Conservation (phyloP, 1,140 invertebrate species). For the Heliconius hewitsoni region DNA sequence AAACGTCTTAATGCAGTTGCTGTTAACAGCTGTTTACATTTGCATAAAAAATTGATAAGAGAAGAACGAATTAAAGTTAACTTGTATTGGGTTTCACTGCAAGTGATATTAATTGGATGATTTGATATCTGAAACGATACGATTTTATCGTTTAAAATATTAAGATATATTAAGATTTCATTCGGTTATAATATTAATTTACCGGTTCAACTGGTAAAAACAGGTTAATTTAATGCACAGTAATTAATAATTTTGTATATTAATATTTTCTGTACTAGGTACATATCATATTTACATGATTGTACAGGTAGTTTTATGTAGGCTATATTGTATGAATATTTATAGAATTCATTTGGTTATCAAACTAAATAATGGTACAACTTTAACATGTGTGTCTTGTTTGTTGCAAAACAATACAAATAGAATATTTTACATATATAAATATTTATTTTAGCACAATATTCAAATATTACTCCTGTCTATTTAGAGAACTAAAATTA, state of each 20-base stretch:
- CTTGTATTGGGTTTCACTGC: slow-evolving; percentile 19
- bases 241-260: background rate
- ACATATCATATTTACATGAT: no score
- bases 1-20: slow-evolving; percentile 62
- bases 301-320: no score
- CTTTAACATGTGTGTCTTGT: no score
- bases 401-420: no score
- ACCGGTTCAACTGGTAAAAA: background rate
- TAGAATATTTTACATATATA: no score
- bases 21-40: slow-evolving; percentile 72
- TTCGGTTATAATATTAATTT: slow-evolving; percentile 17
- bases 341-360: no score
- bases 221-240: background rate
- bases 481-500: no score
- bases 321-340: no score
- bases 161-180: slow-evolving; percentile 6
- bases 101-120: background rate
- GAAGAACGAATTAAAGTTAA: slow-evolving; percentile 18
- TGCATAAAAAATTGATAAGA: slow-evolving; percentile 68
- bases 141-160: background rate
- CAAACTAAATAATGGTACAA: no score
- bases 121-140: background rate
- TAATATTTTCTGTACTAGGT: no score
- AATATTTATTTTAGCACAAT: no score
- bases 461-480: no score